Base-by-base conservation (phyloP, 2,113 vertebrate genomes). In the Myotis davidii region DNA sequence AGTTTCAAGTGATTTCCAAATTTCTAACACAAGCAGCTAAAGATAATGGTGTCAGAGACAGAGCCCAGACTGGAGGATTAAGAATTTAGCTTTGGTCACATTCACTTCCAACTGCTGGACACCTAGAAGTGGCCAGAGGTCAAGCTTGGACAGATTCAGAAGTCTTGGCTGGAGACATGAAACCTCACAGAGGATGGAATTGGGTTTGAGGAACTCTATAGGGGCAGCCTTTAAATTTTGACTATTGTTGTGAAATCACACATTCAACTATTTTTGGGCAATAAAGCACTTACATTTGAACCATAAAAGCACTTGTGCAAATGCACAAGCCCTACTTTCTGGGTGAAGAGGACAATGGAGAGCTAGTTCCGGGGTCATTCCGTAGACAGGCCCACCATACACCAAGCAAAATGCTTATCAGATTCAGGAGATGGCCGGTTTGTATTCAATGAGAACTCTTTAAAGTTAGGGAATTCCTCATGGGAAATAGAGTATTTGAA, bases 281-380 rank as follows among this genome's bases (percentile, higher is more conserved):
- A 39, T 32, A 50, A 91, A 48, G 56, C 25, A 16, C 27, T 81
- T 87, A 32, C 42, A 59, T 74, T 69, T 90, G 81, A 82, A 59
- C 7, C 32, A 27, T 23, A 48, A 69, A 88, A 45, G 12, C 39
- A 69, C 29, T 61, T 67, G 9, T 56, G 32, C 9, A 50, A 27
- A 77, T 61, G n/a, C 5, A 18, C 9, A 25, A 20, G 25, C 32
- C 50, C n/a, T 37, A 61, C 52, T 77, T 83, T 72, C 9, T 23
- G 18, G 61, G 5, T 0, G 7, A 21, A 34, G 29, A 34, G 32
- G 59, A 11, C 9, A 16, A 25, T 23, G 16, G 52, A 74, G 32
- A 0, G 2, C 67, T 1, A 18, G 59, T 1, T 6, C 5, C 5
- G 5, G 12, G 12, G 17, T 12, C 23, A 2, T 9, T 59, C 74